A percentile compares a stretch with the other conserved stretches of the same genome.
These are phyloP conservation scores for Oryzias woworae DNA, from an alignment of 2,113 vertebrate species.

Conservation along the genomic window DNA sequence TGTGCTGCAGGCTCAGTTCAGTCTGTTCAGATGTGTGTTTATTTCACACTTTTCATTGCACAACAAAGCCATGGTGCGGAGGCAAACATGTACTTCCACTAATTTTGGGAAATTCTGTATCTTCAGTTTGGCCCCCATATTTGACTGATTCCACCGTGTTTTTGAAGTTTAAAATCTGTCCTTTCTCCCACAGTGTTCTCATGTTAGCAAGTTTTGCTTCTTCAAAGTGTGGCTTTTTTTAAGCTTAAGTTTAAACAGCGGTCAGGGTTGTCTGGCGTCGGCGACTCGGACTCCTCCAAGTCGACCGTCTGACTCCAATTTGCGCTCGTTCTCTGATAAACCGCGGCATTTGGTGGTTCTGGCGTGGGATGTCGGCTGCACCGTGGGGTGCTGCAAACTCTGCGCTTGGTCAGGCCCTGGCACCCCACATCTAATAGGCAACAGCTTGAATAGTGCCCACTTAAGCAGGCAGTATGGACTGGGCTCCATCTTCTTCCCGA, in stretches of 20 bases:
- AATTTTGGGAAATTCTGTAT: slow-evolving; percentile 7
- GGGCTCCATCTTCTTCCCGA: slow-evolving; percentile 66
- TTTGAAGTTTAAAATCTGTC: too few species aligned
- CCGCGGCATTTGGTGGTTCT: slow-evolving; percentile 83
- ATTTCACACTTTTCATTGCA: slow-evolving; percentile 53
- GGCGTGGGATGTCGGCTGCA: slow-evolving; percentile 73
- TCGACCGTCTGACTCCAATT: slow-evolving; percentile 80
- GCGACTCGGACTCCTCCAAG: slow-evolving; percentile 71
- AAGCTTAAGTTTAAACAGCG: slow-evolving; percentile 46
- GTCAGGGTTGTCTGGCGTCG: slow-evolving; percentile 56
- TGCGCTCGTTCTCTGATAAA: slow-evolving; percentile 77
- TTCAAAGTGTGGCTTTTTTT: slow-evolving; percentile 22
- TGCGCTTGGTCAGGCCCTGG: slow-evolving; percentile 77
- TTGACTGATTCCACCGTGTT: too few species aligned
- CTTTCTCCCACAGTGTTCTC: too few species aligned
- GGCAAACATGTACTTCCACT: slow-evolving; percentile 27
- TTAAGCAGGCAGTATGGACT: slow-evolving; percentile 76
- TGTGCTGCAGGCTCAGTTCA: slow-evolving; percentile 42
- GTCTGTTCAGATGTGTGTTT: slow-evolving; percentile 54
- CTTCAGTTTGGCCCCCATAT: background rate
- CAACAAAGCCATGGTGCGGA: slow-evolving; percentile 3
- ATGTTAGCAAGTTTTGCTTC: background rate
- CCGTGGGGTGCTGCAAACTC: slow-evolving; percentile 80
- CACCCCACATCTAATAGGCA: slow-evolving; percentile 81
- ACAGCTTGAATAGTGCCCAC: slow-evolving; percentile 86